Conservation (phyloP, 2,888 invertebrate genomes). For the Cynaeus angustus region DNA sequence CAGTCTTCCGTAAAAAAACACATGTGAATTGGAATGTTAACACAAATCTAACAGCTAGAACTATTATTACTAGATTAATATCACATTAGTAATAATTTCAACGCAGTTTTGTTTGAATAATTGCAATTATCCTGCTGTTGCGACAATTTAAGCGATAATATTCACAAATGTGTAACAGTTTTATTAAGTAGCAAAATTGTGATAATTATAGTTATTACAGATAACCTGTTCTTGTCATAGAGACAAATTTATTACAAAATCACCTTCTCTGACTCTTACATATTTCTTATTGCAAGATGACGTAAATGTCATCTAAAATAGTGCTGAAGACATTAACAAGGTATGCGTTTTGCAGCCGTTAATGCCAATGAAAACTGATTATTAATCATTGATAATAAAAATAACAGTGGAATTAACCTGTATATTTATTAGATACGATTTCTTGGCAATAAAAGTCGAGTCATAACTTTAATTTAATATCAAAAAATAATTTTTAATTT, state of each 20-base stretch:
- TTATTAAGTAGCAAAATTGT: background rate
- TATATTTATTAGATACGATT: too few relatives aligned
- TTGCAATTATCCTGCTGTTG: background rate
- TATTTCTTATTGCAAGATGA: constrained; percentile 7
- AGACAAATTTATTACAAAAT: constrained; percentile 9
- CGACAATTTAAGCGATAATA: background rate
- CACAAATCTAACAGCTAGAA: constrained; percentile 4
- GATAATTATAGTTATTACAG: constrained; percentile 1
- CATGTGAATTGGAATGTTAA: background rate
- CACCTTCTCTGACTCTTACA: background rate
- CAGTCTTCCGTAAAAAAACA: background rate
- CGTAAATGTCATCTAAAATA: constrained; percentile 9
- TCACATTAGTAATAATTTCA: constrained; percentile 7
- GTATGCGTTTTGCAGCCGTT: background rate
- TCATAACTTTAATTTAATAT: too few relatives aligned
- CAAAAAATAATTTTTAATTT: too few relatives aligned
- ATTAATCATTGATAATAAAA: background rate
- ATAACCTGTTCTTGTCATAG: background rate
- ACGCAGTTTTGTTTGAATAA: background rate
- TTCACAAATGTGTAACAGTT: background rate
- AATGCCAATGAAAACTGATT: background rate
- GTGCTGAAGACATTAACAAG: background rate
- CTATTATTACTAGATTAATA: constrained; percentile 24
- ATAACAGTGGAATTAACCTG: background rate
- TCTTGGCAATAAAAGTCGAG: too few relatives aligned